phyloP scores from a whole-genome alignment of 37 sponge, comb jelly and placozoan species.

The Chondrilla cf. caribensis region DNA sequence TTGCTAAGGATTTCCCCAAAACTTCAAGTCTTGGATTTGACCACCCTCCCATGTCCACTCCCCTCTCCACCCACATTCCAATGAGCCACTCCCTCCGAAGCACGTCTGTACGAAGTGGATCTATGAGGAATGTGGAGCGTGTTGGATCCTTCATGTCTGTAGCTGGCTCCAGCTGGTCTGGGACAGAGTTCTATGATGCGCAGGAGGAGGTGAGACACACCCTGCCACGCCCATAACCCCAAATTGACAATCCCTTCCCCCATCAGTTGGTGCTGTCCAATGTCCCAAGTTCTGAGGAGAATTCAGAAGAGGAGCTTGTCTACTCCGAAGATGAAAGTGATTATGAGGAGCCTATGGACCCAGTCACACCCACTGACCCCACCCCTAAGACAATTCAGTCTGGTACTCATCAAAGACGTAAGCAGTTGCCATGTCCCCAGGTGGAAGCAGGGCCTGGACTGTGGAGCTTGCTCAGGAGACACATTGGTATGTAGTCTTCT shows the following conservation, averaged over 20 bases:
- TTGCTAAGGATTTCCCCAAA: neutral
- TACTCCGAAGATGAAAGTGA: neutral
- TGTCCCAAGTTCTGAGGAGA: conserved; percentile 23
- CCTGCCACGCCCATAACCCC: neutral
- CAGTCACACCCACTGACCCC: neutral
- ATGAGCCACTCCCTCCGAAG: neutral
- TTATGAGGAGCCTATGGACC: neutral
- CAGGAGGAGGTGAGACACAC: conserved; percentile 52
- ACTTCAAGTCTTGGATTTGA: neutral
- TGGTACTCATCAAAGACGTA: neutral
- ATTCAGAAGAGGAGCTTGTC: conserved; percentile 10
- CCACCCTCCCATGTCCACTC: neutral
- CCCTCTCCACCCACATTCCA: neutral
- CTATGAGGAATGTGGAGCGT: conserved; percentile 9
- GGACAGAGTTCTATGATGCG: conserved; percentile 74
- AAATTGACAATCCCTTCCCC: neutral
- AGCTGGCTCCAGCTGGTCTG: conserved; percentile 45
- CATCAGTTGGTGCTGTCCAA: conserved; percentile 12
- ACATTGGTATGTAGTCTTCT: conserved; percentile 57
- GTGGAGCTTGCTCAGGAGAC: conserved; percentile 70
- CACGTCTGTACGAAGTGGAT: neutral
- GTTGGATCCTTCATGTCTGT: conserved; percentile 71
- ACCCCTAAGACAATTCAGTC: neutral
- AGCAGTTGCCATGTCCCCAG: conserved; percentile 43
- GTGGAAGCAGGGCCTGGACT: conserved; percentile 54